Base-by-base conservation (phyloP, 1,140 invertebrate genomes). In the Choristoneura fumiferana region DNA sequence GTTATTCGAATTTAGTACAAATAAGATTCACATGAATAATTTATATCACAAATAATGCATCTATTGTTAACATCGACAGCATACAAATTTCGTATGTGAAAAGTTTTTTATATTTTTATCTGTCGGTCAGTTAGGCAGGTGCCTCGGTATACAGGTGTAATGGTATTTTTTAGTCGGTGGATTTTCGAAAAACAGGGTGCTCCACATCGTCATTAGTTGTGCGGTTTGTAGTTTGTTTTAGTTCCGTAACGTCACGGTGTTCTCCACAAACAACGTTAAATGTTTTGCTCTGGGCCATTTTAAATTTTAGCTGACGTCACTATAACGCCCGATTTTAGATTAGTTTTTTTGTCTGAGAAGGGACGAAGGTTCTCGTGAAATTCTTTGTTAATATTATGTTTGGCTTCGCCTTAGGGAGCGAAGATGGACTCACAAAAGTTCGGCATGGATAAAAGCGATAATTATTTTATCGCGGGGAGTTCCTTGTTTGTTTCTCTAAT, bases 401-500 rank as follows among this genome's bases (percentile, higher is more conserved):
- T 80, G 76, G 70, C 67, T 73, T 75, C 60, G 75, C 73, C 67
- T 73, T 73, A 63, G 75, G 75, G 70, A 68, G 59, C 64, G 38
- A 39, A 34, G 38, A 22, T 29, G 33, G 57, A 62, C 58, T 71
- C 67, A 69, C 71, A 69, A 81, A 77, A 71, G 71, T 72, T 81
- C 80, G 79, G 81, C 69, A 58, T 36, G 76, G 82, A 84, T 86
- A 76, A 84, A 86, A 81, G 81, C 76, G 84, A 85, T 87, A 88
- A 88, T 87, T 88, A 85, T 86, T 88, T 87, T 85, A 88, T 87
- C 78, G 82, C 68, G 63, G 70, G 79, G 76, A 77, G 78, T 81
- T 78, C 70, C 79, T 84, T 88, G 84, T 87, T 88, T 88, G 85
- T 88, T 88, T 86, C 74, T 87, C 74, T 88, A 88, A 88, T 87